Evolutionary conservation across 2,888 invertebrate species (phyloP), one percentile per base, ranked within the genome.

Genomic region (Globia sparganii): DNA sequence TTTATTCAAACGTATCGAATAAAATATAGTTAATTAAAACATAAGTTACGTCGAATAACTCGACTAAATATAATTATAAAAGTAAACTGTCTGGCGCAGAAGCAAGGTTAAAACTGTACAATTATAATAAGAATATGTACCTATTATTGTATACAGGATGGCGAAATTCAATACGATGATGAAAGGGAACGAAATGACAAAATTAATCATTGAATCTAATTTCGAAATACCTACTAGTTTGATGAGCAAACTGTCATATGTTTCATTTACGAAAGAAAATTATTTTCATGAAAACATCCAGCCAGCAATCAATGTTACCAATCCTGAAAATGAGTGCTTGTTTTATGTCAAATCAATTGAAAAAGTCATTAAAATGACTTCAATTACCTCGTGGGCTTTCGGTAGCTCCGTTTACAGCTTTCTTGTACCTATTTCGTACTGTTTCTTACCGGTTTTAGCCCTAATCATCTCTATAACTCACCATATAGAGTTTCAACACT

Each of bases 51-150:
- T 69, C n/a, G 15, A 72, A 64, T 75, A 70, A 49, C 56, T 65
- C 72, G 2, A 61, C 8, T 25, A 75, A 81, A 76, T 31, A 37
- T 31, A 74, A 80, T 72, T 78, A 28, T 77, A 75, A 74, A 72
- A 64, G 67, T 70, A 64, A 84, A 77, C 62, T 72, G 77, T 78
- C 67, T 77, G 65, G 62, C 75, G 37, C 59, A 61, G 31, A 78
- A 77, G 71, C 68, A 80, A 84, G 77, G 84, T 82, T 80, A 80
- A 64, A 21, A 65, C 67, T 64, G 72, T 62, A 69, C 81, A 58
- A 58, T 68, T 82, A 28, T 53, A 40, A 61, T 61, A 71, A 62
- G 46, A 37, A n/a, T 74, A 66, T 43, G 11, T 53, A n/a, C n/a
- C n/a, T n/a, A 37, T 58, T 21, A 31, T 40, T 74, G 13, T 66